Conservation (phyloP, 1,140 invertebrate species). For the Macrostomum lignano region DNA sequence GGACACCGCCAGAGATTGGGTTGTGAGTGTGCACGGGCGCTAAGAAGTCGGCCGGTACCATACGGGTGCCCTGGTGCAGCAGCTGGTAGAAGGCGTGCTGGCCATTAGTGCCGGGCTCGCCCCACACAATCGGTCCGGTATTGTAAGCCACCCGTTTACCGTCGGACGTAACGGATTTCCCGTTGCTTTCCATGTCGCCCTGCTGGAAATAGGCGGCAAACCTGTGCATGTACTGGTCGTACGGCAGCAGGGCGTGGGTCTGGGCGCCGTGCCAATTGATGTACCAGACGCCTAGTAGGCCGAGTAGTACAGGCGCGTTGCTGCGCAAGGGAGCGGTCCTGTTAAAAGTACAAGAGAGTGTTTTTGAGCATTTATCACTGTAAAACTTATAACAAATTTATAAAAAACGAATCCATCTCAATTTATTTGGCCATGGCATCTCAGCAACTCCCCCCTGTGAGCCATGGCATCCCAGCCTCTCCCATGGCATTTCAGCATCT, state of each 20-base stretch:
- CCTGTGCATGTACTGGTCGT: constrained; percentile 79
- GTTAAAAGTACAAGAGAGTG: too few species aligned
- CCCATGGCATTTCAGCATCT: too few species aligned
- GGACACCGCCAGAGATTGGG: constrained; percentile 44
- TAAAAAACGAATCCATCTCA: too few species aligned
- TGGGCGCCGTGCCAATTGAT: constrained; percentile 72
- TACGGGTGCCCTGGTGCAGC: constrained; percentile 53
- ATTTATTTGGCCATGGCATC: too few species aligned
- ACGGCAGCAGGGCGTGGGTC: constrained; percentile 76
- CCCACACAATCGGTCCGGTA: constrained; percentile 73
- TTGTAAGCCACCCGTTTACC: constrained; percentile 45
- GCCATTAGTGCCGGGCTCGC: constrained; percentile 96
- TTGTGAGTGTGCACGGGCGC: constrained; percentile 71
- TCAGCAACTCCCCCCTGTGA: too few species aligned
- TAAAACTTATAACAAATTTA: too few species aligned
- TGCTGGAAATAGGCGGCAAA: constrained; percentile 99
- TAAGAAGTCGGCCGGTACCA: constrained; percentile 89
- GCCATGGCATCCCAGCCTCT: too few species aligned
- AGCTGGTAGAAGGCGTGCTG: constrained; percentile 92
- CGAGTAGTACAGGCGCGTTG: constrained; percentile 68
- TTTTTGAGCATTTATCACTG: too few species aligned
- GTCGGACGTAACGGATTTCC: constrained; percentile 55
- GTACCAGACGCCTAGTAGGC: constrained; percentile 80
- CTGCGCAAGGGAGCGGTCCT: too few species aligned
- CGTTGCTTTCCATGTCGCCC: constrained; percentile 99